phyloP scores from a whole-genome alignment of 2,888 invertebrate species.

The Eulithis prunata region DNA sequence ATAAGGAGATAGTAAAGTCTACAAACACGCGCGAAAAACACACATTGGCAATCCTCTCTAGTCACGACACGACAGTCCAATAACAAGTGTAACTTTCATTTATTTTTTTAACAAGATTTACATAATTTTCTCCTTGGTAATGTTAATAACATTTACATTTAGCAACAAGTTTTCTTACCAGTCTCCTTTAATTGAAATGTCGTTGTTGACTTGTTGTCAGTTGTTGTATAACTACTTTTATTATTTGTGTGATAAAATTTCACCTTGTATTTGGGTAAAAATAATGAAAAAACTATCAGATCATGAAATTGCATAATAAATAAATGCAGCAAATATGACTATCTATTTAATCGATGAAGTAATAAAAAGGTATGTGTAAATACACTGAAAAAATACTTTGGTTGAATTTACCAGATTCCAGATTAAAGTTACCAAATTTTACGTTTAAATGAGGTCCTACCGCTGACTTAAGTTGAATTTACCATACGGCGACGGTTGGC shows the following conservation, averaged over 20 bases:
- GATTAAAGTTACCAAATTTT: no score
- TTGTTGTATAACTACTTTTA: slow-evolving; percentile 15
- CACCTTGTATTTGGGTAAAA: not conserved
- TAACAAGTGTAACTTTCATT: slow-evolving; percentile 73
- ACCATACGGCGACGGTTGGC: no score
- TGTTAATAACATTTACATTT: slow-evolving; percentile 43
- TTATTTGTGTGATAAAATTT: slow-evolving; percentile 15
- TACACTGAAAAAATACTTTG: no score
- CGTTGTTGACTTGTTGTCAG: slow-evolving; percentile 5
- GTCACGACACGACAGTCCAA: slow-evolving; percentile 61
- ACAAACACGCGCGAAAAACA: no score
- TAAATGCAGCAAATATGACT: no score
- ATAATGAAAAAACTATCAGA: not conserved
- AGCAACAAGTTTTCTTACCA: slow-evolving; percentile 39
- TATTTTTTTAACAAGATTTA: slow-evolving; percentile 77
- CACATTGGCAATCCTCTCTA: slow-evolving; percentile 51
- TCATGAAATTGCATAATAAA: no score
- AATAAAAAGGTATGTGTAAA: no score
- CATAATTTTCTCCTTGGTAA: slow-evolving; percentile 58
- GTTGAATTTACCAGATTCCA: no score
- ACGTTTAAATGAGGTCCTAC: no score
- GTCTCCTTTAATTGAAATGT: slow-evolving; percentile 38
- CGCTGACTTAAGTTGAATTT: no score
- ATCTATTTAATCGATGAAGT: no score
- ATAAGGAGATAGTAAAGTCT: not conserved